Evolutionary conservation across 2,113 vertebrate genomes (phyloP), one percentile per base, ranked within the genome.

Genomic region (Eurystomus gularis): DNA sequence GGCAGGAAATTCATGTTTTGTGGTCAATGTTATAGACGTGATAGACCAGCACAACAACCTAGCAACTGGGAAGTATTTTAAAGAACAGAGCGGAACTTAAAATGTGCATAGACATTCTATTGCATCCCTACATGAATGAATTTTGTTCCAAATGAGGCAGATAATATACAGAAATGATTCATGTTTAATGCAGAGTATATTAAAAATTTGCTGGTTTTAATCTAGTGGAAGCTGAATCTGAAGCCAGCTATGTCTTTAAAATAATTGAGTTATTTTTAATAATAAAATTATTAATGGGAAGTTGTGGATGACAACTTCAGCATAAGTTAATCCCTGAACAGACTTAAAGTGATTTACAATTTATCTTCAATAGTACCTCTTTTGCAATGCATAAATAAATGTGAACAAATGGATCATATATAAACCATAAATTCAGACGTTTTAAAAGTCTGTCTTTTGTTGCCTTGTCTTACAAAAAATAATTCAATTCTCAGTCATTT

Each of bases 371-470:
- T 52, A 85, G 78, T 80, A 87, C 23, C 37, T 90, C 93, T 79
- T 93, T 73, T 82, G 39, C 76, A 94, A 91, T 49, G 48, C 73
- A 82, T 88, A 96, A 96, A 76, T 96, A 82, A 64, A 68, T 90
- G 51, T 89, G 70, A 94, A 58, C 44, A 88, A 89, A 95, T 66
- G 55, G 82, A 81, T 91, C 89, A 72, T 72, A 33, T 58, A 92
- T 82, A 76, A 92, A 52, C 17, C 78, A 65, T 92, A 94, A 86
- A 94, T 86, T 97, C 87, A 87, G 90, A 57, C 87, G 83, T 96
- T 95, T 95, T 70, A 68, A 77, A 77, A 75, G 66, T 82, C 83
- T 91, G 33, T 33, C 64, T 95, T 95, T 90, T 90, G 82, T 92
- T 97, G 80, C 82, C 42, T 92, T 92, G 49, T 75, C 51, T 79